Percentiles rank a stretch among this genome's conserved stretches.
phyloP scores from a whole-genome alignment of 2,888 invertebrate species.

The Amblyteles armatorius region DNA sequence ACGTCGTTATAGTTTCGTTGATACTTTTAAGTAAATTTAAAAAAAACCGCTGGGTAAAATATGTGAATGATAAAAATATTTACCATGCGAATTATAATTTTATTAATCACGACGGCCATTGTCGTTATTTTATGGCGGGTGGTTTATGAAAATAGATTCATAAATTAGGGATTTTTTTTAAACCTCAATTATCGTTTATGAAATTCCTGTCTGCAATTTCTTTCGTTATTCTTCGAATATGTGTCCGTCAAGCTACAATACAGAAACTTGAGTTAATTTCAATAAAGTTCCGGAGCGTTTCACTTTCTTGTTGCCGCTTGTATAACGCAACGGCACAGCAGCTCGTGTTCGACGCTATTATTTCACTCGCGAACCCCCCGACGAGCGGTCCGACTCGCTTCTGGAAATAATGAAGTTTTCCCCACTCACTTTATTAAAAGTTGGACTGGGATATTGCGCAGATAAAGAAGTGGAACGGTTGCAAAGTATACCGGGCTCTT shows the following conservation, averaged over 20 bases:
- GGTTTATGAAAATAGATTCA: not conserved
- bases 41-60: not conserved
- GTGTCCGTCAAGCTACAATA: not conserved
- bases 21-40: too few relatives aligned
- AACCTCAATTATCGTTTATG: not conserved
- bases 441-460: conserved; percentile 5
- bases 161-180: not conserved
- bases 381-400: not conserved
- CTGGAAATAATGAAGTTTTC: conserved; percentile 29
- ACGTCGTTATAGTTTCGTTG: too few relatives aligned
- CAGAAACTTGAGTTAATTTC: conserved; percentile 21
- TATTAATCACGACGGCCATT: not conserved
- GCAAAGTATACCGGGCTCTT: conserved; percentile 9
- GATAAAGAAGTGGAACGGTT: conserved; percentile 4
- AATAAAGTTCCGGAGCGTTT: conserved; percentile 24
- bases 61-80: not conserved
- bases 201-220: not conserved
- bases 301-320: conserved; percentile 21
- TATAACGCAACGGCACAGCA: not conserved
- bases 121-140: not conserved
- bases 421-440: conserved; percentile 23
- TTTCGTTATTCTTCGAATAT: not conserved
- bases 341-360: conserved; percentile 2
- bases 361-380: conserved; percentile 10
- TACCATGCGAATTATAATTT: not conserved